A percentile compares a stretch with the other conserved stretches of the same genome.
These are phyloP conservation scores for Parauchenoglanis punctatus DNA, from an alignment of 2,797 vertebrate species.

Conservation along the genomic window DNA sequence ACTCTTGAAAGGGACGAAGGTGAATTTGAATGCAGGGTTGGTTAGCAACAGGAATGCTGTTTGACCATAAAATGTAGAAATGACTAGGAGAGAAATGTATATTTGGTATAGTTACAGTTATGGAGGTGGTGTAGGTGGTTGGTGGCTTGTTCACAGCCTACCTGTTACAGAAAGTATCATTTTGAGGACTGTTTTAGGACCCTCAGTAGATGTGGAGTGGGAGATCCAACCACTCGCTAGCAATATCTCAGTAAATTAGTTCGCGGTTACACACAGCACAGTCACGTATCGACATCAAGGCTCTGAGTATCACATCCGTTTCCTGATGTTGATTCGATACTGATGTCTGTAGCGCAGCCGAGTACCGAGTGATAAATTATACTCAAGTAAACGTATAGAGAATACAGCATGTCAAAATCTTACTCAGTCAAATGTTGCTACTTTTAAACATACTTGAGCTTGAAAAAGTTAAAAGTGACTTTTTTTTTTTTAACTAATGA, in stretches of 20 bases:
- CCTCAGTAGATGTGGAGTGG: not conserved
- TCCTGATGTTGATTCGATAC: not conserved
- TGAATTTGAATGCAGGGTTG: slow-evolving; percentile 12
- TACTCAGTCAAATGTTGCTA: not conserved
- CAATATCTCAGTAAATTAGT: not conserved
- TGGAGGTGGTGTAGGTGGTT: not conserved
- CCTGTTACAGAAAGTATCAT: not conserved
- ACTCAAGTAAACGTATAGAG: not conserved
- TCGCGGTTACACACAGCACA: not conserved
- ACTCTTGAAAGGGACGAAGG: not conserved
- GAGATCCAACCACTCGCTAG: not conserved
- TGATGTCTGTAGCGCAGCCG: not conserved
- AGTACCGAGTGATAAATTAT: not conserved
- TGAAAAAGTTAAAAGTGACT: not conserved
- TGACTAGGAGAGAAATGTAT: not conserved
- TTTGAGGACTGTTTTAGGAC: not conserved
- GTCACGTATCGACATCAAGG: not conserved
- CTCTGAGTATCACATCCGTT: not conserved
- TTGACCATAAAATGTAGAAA: not conserved
- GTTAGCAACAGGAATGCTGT: not conserved
- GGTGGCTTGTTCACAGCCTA: too few species aligned
- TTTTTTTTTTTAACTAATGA: not conserved
- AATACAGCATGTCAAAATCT: not conserved
- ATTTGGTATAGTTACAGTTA: not conserved
- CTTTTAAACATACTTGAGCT: not conserved